These are phyloP conservation scores for Cryptophagus acutangulus DNA, from an alignment of 2,888 invertebrate genomes.

Conservation along the genomic window DNA sequence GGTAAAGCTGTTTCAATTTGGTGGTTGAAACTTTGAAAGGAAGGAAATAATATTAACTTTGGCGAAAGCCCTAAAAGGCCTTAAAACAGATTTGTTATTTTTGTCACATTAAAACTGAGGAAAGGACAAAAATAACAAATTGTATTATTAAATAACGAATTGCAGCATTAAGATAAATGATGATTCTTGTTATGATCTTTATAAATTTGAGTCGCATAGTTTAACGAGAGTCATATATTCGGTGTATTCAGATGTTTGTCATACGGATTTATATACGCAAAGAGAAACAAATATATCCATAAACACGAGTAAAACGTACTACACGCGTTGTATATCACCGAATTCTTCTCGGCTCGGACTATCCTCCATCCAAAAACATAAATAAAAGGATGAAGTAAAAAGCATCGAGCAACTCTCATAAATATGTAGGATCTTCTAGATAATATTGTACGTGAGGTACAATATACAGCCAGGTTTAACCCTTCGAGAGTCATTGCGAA, in stretches of 20 bases:
- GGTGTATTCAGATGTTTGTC: constrained; percentile 1
- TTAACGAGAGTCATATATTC: constrained; percentile 2
- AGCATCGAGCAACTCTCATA: constrained; percentile 24
- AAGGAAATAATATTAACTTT: too few relatives aligned
- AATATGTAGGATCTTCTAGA: constrained; percentile 32
- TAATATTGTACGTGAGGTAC: constrained; percentile 26
- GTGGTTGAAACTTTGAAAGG: too few relatives aligned
- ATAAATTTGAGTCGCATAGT: constrained; percentile 2
- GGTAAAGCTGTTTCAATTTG: too few relatives aligned
- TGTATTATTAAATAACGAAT: too few relatives aligned
- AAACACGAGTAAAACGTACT: constrained; percentile 1
- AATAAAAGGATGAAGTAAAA: constrained; percentile 31
- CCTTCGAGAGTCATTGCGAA: constrained; percentile 6
- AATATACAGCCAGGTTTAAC: constrained; percentile 14
- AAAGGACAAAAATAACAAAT: too few relatives aligned
- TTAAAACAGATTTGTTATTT: too few relatives aligned
- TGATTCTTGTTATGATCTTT: too few relatives aligned
- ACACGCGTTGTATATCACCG: constrained; percentile 7
- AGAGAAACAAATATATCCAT: not conserved
- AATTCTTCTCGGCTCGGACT: constrained; percentile 16
- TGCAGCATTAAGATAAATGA: too few relatives aligned
- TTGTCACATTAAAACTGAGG: too few relatives aligned
- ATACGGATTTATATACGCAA: not conserved
- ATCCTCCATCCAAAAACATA: constrained; percentile 23
- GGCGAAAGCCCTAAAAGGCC: too few relatives aligned